These are phyloP conservation scores for Lordiphosa andalusiaca DNA, from an alignment of 2,888 invertebrate genomes.

Conservation along the genomic window DNA sequence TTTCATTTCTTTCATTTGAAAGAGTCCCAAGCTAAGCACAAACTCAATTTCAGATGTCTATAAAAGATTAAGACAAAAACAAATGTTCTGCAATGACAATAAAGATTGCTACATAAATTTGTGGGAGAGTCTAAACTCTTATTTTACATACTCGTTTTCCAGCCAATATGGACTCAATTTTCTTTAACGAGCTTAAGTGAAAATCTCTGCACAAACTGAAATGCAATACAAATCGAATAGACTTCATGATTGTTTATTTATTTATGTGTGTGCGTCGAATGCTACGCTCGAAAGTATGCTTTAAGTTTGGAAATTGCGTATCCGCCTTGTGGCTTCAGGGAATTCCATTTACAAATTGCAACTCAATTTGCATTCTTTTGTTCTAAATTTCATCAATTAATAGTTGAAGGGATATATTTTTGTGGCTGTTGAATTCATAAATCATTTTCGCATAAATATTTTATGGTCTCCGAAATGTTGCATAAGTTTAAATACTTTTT, in stretches of 20 bases:
- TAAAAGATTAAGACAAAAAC: too few species aligned
- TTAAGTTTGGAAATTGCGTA: slow-evolving; percentile 19
- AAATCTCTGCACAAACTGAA: slow-evolving; percentile 1
- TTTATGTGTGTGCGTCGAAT: slow-evolving; percentile 3
- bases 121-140: too few species aligned
- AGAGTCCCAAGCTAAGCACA: too few species aligned
- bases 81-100: too few species aligned
- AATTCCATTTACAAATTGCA: too few species aligned
- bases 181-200: too few species aligned
- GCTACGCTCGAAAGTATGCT: slow-evolving; percentile 44
- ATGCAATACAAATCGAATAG: slow-evolving; percentile 12
- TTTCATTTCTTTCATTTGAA: too few species aligned
- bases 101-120: too few species aligned
- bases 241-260: slow-evolving; percentile 17
- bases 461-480: slow-evolving; percentile 37
- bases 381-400: slow-evolving; percentile 6
- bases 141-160: too few species aligned
- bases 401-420: slow-evolving; percentile 5
- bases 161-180: too few species aligned
- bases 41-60: too few species aligned
- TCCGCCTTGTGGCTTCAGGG: slow-evolving; percentile 15
- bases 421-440: slow-evolving; percentile 39
- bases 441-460: slow-evolving; percentile 45
- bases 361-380: slow-evolving; percentile 11
- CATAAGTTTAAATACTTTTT: slow-evolving; percentile 49